Evolutionary conservation across 1,140 invertebrate genomes (phyloP).

Genomic region (Potamilus streckersoni): DNA sequence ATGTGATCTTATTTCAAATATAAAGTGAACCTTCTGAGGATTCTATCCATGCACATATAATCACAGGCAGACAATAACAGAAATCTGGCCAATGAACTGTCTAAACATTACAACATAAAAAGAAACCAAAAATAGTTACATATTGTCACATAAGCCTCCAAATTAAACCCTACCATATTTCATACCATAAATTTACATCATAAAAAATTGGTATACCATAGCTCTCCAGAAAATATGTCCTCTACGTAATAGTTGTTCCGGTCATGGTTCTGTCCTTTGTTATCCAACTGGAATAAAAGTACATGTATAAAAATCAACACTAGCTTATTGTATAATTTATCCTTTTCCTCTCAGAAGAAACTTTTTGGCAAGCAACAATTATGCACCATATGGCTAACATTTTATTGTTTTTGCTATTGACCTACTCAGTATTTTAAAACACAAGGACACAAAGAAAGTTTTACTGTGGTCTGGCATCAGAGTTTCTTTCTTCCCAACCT

Average conservation of each 20-base stretch:
- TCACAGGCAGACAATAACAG: neutral
- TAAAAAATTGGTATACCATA: constrained; percentile 30
- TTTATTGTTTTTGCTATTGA: too few relatives aligned
- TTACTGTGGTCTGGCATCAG: too few relatives aligned
- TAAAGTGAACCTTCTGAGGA: neutral
- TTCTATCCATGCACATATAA: neutral
- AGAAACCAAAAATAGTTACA: neutral
- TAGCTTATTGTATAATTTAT: too few relatives aligned
- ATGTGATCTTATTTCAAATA: too few relatives aligned
- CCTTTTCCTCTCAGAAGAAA: too few relatives aligned
- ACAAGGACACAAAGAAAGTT: too few relatives aligned
- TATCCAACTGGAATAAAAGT: constrained; percentile 49
- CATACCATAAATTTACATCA: too few relatives aligned
- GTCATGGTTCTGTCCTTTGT: constrained; percentile 63
- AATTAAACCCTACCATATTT: neutral
- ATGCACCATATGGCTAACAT: too few relatives aligned
- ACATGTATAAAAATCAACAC: too few relatives aligned
- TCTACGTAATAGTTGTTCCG: constrained; percentile 56
- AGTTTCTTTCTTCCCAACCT: too few relatives aligned
- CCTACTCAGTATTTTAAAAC: too few relatives aligned
- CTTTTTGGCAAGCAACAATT: too few relatives aligned
- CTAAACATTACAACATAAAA: neutral
- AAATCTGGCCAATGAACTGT: neutral
- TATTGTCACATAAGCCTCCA: neutral
- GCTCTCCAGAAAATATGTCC: constrained; percentile 47